phyloP scores from a whole-genome alignment of 2,888 invertebrate genomes.

The Agrochola circellaris region DNA sequence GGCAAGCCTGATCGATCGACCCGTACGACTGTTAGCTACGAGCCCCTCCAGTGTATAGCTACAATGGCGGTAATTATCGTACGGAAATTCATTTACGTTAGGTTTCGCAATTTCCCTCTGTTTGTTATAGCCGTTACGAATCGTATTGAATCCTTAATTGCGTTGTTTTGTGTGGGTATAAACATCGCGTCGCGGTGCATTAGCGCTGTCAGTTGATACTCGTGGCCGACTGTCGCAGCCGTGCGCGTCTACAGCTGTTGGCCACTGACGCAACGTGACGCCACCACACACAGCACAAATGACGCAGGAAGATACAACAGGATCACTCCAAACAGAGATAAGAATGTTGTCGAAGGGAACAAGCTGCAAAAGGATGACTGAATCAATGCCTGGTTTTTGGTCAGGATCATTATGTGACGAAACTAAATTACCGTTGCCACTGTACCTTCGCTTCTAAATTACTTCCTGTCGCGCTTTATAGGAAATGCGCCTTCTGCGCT shows the following conservation, averaged over 20 bases:
- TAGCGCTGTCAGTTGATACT: constrained; percentile 27
- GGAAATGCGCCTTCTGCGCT: constrained; percentile 6
- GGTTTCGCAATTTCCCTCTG: constrained; percentile 28
- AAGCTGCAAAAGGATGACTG: background rate
- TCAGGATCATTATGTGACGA: background rate
- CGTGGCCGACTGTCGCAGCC: constrained; percentile 10
- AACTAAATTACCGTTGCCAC: background rate
- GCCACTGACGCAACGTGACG: constrained; percentile 25
- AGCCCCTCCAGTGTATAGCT: background rate
- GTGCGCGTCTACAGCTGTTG: constrained; percentile 3
- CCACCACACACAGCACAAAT: background rate
- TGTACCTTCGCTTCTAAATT: too few species aligned
- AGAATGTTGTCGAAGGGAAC: background rate
- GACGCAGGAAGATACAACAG: background rate
- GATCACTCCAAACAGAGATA: background rate
- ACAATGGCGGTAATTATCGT: constrained; percentile 11
- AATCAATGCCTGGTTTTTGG: background rate
- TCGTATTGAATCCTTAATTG: constrained; percentile 26
- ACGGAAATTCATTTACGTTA: constrained; percentile 41
- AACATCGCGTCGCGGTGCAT: constrained; percentile 12
- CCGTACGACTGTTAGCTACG: too few species aligned
- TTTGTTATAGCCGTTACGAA: constrained; percentile 11
- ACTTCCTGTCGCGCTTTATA: background rate
- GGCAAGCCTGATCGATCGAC: too few species aligned
- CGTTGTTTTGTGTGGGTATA: constrained; percentile 12